A percentile compares a stretch with the other conserved stretches of the same genome.
Conservation (phyloP, 1,140 invertebrate genomes). For the Drosophila prosaltans region DNA sequence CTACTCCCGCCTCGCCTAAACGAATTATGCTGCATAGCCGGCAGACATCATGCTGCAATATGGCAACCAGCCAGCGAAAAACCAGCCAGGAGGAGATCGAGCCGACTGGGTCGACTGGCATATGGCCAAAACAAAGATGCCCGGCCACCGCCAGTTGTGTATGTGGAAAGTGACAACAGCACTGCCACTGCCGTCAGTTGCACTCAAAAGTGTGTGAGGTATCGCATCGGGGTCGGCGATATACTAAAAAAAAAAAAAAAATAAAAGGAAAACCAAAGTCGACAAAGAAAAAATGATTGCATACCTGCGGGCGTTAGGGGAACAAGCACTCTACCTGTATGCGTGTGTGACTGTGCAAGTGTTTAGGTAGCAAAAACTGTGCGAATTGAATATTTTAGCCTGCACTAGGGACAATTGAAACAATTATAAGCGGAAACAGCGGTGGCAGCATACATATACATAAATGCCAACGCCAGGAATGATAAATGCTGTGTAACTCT, state of each 20-base stretch:
- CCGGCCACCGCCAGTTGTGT: not conserved
- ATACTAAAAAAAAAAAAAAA: constrained; percentile 14
- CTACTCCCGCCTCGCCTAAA: constrained; percentile 22
- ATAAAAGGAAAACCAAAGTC: not conserved
- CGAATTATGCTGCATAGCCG: constrained; percentile 63
- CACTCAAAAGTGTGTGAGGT: constrained; percentile 46
- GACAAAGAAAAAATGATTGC: constrained; percentile 30
- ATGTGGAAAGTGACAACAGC: constrained; percentile 64
- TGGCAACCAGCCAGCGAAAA: not conserved
- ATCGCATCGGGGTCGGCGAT: constrained; percentile 1
- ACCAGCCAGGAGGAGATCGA: too few relatives aligned
- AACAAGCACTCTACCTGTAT: constrained; percentile 9
- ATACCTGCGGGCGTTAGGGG: constrained; percentile 24
- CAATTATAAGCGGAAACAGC: constrained; percentile 49
- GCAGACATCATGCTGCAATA: constrained; percentile 13
- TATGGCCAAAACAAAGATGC: constrained; percentile 30
- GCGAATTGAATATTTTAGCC: constrained; percentile 52
- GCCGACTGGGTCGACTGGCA: constrained; percentile 26
- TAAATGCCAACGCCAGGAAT: constrained; percentile 45
- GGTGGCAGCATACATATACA: constrained; percentile 21
- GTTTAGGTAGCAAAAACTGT: constrained; percentile 5
- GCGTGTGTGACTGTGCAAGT: not conserved
- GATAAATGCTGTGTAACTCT: constrained; percentile 49
- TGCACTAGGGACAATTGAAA: constrained; percentile 26
- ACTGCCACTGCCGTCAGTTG: not conserved